Conservation (phyloP, 2,797 vertebrate genomes). For the Urophycis tenuis region DNA sequence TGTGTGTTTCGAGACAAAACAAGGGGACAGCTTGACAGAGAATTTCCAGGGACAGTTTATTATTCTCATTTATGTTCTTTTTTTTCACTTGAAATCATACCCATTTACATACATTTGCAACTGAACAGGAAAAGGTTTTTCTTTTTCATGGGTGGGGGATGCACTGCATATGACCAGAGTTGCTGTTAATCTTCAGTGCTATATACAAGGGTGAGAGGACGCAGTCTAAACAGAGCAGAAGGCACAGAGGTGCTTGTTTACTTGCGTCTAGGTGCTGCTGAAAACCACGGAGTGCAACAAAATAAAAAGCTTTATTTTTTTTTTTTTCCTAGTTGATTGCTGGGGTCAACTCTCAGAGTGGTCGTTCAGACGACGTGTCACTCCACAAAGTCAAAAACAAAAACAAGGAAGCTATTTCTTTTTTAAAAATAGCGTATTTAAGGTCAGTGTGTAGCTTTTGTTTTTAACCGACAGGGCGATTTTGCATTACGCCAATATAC, state of each 20-base stretch:
- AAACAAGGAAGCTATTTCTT: slow-evolving; percentile 5
- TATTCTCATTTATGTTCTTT: background rate
- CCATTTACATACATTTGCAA: slow-evolving; percentile 64
- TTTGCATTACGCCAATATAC: background rate
- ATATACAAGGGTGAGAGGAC: slow-evolving; percentile 56
- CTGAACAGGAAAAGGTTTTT: slow-evolving; percentile 20
- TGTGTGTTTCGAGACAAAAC: background rate
- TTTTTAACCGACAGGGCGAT: background rate
- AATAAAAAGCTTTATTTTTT: background rate
- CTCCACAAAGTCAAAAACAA: background rate
- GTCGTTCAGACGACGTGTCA: background rate
- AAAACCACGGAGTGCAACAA: slow-evolving; percentile 30
- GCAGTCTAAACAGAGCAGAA: slow-evolving; percentile 66
- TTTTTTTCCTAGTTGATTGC: background rate
- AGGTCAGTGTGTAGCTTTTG: background rate
- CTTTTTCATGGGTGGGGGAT: background rate
- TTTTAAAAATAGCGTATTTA: too few species aligned
- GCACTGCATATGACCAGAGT: slow-evolving; percentile 31
- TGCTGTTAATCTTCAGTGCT: slow-evolving; percentile 52
- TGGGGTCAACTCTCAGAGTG: slow-evolving; percentile 9
- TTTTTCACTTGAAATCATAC: slow-evolving; percentile 49
- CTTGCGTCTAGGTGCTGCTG: slow-evolving; percentile 54
- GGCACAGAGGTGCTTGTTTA: slow-evolving; percentile 68
- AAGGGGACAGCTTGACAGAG: background rate
- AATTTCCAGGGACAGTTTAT: background rate